phyloP scores from a whole-genome alignment of 2,888 invertebrate species.

The Eupithecia pulchellata region DNA sequence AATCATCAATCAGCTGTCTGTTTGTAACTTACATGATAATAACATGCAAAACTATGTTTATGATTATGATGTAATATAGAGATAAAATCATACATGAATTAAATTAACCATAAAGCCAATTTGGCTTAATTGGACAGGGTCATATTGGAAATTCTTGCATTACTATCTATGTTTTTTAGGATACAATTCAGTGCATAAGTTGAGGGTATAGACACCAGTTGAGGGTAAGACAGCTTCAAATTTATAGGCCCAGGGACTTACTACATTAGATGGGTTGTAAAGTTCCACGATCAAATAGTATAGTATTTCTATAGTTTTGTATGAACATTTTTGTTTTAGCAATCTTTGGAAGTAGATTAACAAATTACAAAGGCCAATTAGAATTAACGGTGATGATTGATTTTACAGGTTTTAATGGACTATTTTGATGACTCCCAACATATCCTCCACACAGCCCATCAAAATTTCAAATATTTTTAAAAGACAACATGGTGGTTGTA shows the following conservation, averaged over 20 bases:
- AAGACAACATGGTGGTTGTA: no score
- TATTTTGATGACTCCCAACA: no score
- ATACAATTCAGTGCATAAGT: not conserved
- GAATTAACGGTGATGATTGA: not conserved
- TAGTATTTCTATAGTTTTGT: not conserved
- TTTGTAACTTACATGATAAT: not conserved
- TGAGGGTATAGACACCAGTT: not conserved
- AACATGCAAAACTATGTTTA: conserved; percentile 1
- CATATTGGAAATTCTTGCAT: no score
- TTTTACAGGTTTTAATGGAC: no score
- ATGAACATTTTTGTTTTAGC: not conserved
- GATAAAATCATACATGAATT: not conserved
- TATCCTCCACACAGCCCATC: no score
- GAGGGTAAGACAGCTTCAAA: no score
- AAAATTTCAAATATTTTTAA: no score
- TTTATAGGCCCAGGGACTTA: not conserved
- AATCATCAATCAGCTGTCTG: not conserved
- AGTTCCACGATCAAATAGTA: no score
- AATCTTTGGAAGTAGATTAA: not conserved
- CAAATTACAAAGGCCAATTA: not conserved
- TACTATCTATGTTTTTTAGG: not conserved
- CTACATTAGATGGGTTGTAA: not conserved
- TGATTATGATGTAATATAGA: not conserved
- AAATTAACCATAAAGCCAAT: not conserved
- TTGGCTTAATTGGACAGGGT: not conserved